Conservation (phyloP, 2,888 invertebrate species). For the Polietes domitor region DNA sequence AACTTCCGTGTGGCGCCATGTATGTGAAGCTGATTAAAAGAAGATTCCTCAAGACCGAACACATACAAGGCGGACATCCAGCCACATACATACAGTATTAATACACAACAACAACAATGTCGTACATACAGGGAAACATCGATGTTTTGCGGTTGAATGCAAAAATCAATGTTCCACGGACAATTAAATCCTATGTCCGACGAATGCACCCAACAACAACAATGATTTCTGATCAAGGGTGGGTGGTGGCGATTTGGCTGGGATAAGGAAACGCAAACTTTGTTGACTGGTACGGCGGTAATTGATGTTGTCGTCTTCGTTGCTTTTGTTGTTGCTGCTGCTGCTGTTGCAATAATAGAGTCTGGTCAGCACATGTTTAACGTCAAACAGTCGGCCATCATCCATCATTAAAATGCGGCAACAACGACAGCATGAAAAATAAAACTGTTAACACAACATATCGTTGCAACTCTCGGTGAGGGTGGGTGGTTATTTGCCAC, state of each 20-base stretch:
- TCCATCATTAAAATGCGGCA: conserved; percentile 60
- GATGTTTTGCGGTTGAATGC: conserved; percentile 57
- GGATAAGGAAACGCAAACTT: conserved; percentile 2
- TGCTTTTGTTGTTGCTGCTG: not conserved
- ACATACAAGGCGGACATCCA: too few relatives aligned
- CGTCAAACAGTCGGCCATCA: conserved; percentile 57
- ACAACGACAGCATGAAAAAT: not conserved
- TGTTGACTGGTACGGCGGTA: conserved; percentile 64
- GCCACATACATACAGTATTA: conserved; percentile 34
- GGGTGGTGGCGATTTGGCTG: not conserved
- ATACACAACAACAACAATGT: too few relatives aligned
- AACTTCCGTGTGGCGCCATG: conserved; percentile 28
- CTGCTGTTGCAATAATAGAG: conserved; percentile 53
- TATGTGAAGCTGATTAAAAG: conserved; percentile 18
- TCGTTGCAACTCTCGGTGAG: not conserved
- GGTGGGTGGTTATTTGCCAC: not conserved
- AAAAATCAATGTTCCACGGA: conserved; percentile 68
- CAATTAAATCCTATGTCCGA: conserved; percentile 66
- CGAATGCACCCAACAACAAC: conserved; percentile 30
- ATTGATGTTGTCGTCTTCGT: conserved; percentile 56
- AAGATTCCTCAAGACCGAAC: conserved; percentile 32
- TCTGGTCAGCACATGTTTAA: conserved; percentile 66
- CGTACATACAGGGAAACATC: not conserved
- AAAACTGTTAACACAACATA: conserved; percentile 58
- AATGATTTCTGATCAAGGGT: conserved; percentile 33